Base-by-base conservation (phyloP, 2,888 invertebrate species). In the Trachelus stipa region DNA sequence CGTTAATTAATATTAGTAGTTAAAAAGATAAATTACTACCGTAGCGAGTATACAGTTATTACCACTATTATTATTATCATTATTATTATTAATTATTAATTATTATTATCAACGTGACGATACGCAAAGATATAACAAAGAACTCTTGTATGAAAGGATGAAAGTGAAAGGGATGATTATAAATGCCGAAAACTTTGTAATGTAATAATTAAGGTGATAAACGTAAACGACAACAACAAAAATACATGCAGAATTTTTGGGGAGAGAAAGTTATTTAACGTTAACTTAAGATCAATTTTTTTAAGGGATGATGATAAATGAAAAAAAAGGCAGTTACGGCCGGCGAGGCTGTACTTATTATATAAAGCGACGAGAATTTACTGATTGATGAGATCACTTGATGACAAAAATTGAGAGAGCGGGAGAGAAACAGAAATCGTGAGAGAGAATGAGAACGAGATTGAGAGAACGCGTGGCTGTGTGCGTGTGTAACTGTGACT, bases 1-100 rank as follows among this genome's bases (percentile, higher is more conserved):
- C 88, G 87, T 89, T 90, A 88, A 89, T 88, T 88, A 85, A 88
- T 88, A 88, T 87, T 87, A 85, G 82, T 86, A 86, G 86, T 87
- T 87, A 40, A 73, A 68, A 71, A 76, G 34, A 34, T 34, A 74
- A 12, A 85, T 79, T 86, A 87, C 83, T 87, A 87, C 84, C 81
- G 84, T 87, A 85, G 85, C 81, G 82, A 86, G 80, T 83, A 83
- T 84, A 71, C 71, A 71, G 71, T 79, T 75, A 77, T 77, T 77
- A 79, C 73, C 73, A 79, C 78, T 78, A 81, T 77, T 79, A 80
- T 87, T 85, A 87, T 85, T 85, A 84, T 84, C 81, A 37, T 40
- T 84, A 86, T 75, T 76, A 84, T 76, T 81, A 85, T 84, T 82
- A 79, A 73, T 84, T 83, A 84, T 85, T 83, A 40, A 56, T 82